Evolutionary conservation across 2,797 vertebrate genomes (phyloP).

Genomic region (Muraenolepis orangiensis): DNA sequence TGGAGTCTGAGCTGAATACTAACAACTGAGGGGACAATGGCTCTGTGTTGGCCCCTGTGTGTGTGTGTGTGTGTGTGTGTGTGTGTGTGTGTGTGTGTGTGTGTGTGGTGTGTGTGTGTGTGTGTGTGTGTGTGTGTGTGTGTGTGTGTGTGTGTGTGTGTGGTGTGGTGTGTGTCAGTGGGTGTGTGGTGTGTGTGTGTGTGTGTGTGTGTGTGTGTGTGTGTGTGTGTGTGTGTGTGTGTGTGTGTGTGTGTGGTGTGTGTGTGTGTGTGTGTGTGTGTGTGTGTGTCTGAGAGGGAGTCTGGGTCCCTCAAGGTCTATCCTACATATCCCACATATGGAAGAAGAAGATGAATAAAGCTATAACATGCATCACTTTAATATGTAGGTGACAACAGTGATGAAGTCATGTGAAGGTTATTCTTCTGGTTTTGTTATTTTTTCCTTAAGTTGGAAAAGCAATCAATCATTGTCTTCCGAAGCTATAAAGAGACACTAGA

Average conservation of each 20-base stretch:
- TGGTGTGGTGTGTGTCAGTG: neutral
- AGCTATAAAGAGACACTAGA: neutral
- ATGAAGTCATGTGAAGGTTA: too few species aligned
- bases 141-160: too few species aligned
- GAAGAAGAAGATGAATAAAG: neutral
- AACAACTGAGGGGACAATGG: slow-evolving; percentile 62
- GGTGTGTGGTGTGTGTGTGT: neutral
- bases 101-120: neutral
- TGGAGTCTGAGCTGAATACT: slow-evolving; percentile 61
- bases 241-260: too few species aligned
- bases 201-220: neutral
- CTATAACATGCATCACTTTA: neutral
- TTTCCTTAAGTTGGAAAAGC: neutral
- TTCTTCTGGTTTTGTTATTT: neutral
- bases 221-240: neutral
- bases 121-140: too few species aligned
- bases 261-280: neutral
- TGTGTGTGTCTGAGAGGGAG: neutral
- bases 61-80: neutral
- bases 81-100: neutral
- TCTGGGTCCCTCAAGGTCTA: neutral
- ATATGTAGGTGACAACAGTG: neutral
- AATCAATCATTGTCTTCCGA: neutral
- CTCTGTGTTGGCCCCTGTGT: slow-evolving; percentile 61
- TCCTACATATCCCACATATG: neutral